These are phyloP conservation scores for Vanessa tameamea DNA, from an alignment of 1,140 invertebrate species.

Conservation along the genomic window DNA sequence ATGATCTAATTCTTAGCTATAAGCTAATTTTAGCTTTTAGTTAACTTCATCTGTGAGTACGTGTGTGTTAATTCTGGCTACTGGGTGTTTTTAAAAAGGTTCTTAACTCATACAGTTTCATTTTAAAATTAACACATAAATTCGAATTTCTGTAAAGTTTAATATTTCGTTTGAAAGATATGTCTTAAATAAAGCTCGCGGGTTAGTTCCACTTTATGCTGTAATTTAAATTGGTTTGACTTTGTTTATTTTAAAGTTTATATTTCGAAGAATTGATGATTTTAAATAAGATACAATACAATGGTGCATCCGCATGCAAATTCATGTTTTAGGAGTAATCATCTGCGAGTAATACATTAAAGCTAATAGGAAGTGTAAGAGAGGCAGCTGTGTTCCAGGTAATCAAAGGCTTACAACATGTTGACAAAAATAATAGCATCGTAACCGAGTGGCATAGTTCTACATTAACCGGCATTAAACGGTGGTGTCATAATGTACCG, in stretches of 20 bases:
- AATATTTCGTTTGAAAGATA: slow-evolving; percentile 15
- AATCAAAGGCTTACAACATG: background rate
- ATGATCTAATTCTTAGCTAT: background rate
- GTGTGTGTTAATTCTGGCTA: too few relatives aligned
- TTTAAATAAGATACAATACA: too few relatives aligned
- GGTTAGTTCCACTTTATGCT: slow-evolving; percentile 4
- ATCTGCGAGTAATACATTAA: too few relatives aligned
- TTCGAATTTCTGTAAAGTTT: background rate
- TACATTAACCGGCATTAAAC: slow-evolving; percentile 5
- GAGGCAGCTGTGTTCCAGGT: too few relatives aligned
- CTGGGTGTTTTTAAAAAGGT: too few relatives aligned
- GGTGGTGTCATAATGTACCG: slow-evolving; percentile 15
- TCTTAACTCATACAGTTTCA: slow-evolving; percentile 1
- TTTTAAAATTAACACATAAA: slow-evolving; percentile 16
- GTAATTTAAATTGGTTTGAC: background rate
- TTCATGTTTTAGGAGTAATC: too few relatives aligned
- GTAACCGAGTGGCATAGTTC: background rate
- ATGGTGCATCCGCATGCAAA: too few relatives aligned
- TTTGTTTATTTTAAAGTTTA: too few relatives aligned
- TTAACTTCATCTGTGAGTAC: too few relatives aligned
- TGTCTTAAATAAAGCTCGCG: slow-evolving; percentile 1
- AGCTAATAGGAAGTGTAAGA: too few relatives aligned
- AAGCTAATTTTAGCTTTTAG: slow-evolving; percentile 1
- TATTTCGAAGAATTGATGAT: too few relatives aligned
- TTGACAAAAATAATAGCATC: slow-evolving; percentile 13